Percentiles rank a stretch among this genome's conserved stretches.
These are phyloP conservation scores for Parazoanthus atlanticus DNA, from an alignment of 92 coral and sea anemone genomes.

Conservation along the genomic window DNA sequence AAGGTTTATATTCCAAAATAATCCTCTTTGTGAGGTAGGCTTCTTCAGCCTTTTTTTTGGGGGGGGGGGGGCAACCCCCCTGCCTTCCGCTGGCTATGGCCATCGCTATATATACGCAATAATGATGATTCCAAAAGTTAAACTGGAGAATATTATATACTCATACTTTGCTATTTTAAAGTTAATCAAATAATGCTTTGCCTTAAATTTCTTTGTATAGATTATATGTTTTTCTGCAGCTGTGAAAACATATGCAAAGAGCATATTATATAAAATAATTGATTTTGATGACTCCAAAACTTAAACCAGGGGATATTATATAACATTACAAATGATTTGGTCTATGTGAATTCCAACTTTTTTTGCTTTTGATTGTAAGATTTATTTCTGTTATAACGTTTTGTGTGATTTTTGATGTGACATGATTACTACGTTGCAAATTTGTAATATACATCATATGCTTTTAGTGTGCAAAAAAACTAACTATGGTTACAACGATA, in stretches of 20 bases:
- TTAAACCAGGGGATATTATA: too few species aligned
- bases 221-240: not conserved
- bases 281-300: not conserved
- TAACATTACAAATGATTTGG: not conserved
- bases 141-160: not conserved
- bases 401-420: too few species aligned
- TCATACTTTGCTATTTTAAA: not conserved
- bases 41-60: too few species aligned
- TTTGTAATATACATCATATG: too few species aligned
- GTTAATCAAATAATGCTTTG: not conserved
- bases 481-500: too few species aligned
- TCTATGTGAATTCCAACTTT: not conserved
- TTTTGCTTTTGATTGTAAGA: not conserved
- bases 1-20: too few species aligned
- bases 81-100: not conserved
- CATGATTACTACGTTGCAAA: too few species aligned
- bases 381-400: too few species aligned
- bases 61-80: too few species aligned
- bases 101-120: not conserved
- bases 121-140: not conserved
- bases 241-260: not conserved
- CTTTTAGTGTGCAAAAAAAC: too few species aligned
- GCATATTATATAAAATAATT: too few species aligned
- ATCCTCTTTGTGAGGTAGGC: too few species aligned
- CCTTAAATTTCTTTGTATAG: not conserved